A percentile compares a stretch with the other conserved stretches of the same genome.
phyloP scores from a whole-genome alignment of 2,797 vertebrate genomes.

The Ptychobarbus kaznakovi region DNA sequence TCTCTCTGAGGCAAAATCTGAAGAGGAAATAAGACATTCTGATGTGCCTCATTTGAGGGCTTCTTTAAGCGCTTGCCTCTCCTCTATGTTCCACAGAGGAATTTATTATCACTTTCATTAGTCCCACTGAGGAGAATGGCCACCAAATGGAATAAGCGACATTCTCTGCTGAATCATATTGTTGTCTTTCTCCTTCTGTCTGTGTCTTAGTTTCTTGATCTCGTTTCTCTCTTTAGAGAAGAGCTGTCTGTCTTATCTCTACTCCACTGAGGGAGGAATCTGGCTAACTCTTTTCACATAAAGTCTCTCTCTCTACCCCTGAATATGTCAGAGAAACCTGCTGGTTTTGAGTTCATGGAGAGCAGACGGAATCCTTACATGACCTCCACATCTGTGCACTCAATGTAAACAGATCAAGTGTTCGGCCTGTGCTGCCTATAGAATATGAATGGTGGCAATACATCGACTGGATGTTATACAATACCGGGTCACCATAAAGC shows the following conservation, averaged over 20 bases:
- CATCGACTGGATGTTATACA: constrained; percentile 20
- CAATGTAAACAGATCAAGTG: constrained; percentile 28
- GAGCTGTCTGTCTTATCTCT: constrained; percentile 23
- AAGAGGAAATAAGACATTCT: constrained; percentile 5
- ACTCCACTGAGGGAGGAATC: constrained; percentile 12
- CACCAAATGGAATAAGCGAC: constrained; percentile 78
- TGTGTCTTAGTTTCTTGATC: constrained; percentile 47
- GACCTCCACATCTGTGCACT: constrained; percentile 23
- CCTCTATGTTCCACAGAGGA: constrained; percentile 44
- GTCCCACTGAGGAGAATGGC: constrained; percentile 71
- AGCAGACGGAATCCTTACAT: constrained; percentile 41
- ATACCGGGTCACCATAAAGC: background rate
- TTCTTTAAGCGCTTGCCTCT: constrained; percentile 27
- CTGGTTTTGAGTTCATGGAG: constrained; percentile 34
- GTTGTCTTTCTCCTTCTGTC: constrained; percentile 65
- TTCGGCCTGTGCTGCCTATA: background rate
- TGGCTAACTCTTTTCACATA: constrained; percentile 18
- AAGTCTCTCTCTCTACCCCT: constrained; percentile 14
- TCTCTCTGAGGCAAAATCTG: constrained; percentile 20
- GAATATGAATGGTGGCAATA: background rate
- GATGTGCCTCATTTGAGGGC: background rate
- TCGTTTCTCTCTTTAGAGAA: constrained; percentile 26
- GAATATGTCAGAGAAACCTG: constrained; percentile 29
- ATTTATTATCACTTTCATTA: constrained; percentile 40
- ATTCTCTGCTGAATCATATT: constrained; percentile 77